Conservation (phyloP, 1,140 invertebrate species). For the Drosophila arizonae region DNA sequence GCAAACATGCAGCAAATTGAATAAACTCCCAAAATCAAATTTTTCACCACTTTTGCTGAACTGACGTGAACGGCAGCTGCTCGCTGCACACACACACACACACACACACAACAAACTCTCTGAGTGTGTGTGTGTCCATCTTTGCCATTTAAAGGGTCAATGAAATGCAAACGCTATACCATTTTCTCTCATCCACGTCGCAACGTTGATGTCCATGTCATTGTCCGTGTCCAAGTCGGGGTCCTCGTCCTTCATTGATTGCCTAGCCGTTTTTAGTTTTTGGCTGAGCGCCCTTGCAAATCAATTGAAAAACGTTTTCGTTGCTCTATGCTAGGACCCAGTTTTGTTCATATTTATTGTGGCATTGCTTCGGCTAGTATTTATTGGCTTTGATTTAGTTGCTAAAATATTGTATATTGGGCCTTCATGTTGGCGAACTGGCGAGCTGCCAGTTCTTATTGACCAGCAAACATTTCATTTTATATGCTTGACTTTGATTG, state of each 20-base stretch:
- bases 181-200: slow-evolving; percentile 38
- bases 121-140: slow-evolving; percentile 40
- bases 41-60: slow-evolving; percentile 72
- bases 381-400: slow-evolving; percentile 39
- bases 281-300: slow-evolving; percentile 38
- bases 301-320: slow-evolving; percentile 19
- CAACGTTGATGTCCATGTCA: slow-evolving; percentile 4
- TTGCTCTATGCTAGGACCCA: slow-evolving; percentile 9
- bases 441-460: slow-evolving; percentile 14
- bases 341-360: slow-evolving; percentile 45
- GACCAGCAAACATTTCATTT: slow-evolving; percentile 20
- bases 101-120: not conserved
- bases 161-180: slow-evolving; percentile 68
- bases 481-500: not conserved
- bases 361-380: slow-evolving; percentile 3
- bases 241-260: slow-evolving; percentile 43
- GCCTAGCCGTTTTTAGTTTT: slow-evolving; percentile 34
- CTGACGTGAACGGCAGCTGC: slow-evolving; percentile 50
- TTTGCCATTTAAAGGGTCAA: slow-evolving; percentile 76
- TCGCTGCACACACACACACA: not conserved
- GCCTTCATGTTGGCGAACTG: not conserved
- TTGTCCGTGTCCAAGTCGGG: slow-evolving; percentile 56
- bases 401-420: slow-evolving; percentile 49
- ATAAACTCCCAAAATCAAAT: slow-evolving; percentile 79
- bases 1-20: slow-evolving; percentile 70